Conservation (phyloP, 2,888 invertebrate genomes). For the Lasioglossum oenotherae region DNA sequence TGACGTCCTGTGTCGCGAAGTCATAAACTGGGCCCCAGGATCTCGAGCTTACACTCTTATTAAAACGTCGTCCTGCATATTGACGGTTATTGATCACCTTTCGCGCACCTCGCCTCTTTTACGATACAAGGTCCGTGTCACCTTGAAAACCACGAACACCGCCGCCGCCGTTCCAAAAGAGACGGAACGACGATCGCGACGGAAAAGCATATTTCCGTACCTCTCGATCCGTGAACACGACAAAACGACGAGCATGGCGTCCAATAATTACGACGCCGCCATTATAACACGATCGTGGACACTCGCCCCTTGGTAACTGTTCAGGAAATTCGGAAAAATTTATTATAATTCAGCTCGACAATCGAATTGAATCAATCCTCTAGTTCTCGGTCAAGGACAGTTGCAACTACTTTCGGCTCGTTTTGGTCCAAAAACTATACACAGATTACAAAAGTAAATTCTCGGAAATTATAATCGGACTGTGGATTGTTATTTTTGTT, state of each 20-base stretch:
- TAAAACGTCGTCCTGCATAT: slow-evolving; percentile 80
- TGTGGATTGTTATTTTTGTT: too few species aligned
- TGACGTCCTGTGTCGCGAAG: slow-evolving; percentile 82
- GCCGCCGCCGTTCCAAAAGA: slow-evolving; percentile 21
- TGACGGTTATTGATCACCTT: slow-evolving; percentile 81
- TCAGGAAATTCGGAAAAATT: not conserved
- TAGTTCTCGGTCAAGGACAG: too few species aligned
- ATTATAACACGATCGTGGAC: not conserved
- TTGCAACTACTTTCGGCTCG: too few species aligned
- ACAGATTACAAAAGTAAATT: too few species aligned
- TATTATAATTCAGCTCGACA: not conserved
- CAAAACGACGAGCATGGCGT: not conserved
- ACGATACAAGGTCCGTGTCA: slow-evolving; percentile 64
- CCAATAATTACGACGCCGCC: not conserved
- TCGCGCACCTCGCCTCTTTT: slow-evolving; percentile 66
- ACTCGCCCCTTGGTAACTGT: not conserved
- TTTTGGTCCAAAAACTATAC: too few species aligned
- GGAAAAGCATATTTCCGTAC: not conserved
- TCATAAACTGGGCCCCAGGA: slow-evolving; percentile 80
- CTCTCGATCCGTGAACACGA: not conserved
- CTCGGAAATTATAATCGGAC: too few species aligned
- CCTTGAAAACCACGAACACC: slow-evolving; percentile 59
- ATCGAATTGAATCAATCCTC: too few species aligned
- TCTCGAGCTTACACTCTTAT: slow-evolving; percentile 79
- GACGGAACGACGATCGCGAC: slow-evolving; percentile 4